These are phyloP conservation scores for Notodonta dromedarius DNA, from an alignment of 2,888 invertebrate genomes.

Conservation along the genomic window DNA sequence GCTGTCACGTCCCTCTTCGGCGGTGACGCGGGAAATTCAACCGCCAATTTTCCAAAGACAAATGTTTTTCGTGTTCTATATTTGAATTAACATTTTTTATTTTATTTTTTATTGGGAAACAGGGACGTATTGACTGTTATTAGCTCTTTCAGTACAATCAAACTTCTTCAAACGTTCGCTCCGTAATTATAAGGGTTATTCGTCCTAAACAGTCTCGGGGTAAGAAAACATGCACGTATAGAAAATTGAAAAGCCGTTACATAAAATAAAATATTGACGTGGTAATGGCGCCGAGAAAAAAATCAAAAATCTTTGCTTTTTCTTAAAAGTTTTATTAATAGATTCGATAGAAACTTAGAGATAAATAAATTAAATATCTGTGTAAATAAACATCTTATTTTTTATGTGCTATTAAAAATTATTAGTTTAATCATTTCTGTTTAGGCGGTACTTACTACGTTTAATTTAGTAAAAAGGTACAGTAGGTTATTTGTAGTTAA, in stretches of 20 bases:
- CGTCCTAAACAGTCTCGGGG: constrained; percentile 58
- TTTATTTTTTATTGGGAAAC: not conserved
- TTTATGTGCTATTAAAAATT: too few species aligned
- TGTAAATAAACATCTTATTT: too few species aligned
- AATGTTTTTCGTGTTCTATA: constrained; percentile 35
- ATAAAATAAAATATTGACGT: not conserved
- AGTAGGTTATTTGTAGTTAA: too few species aligned
- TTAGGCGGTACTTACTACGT: too few species aligned
- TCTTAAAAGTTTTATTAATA: too few species aligned
- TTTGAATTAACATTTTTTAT: constrained; percentile 4
- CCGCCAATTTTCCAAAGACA: constrained; percentile 46
- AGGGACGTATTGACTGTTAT: constrained; percentile 23
- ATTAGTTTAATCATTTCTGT: too few species aligned
- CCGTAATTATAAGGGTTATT: constrained; percentile 66
- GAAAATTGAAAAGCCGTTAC: constrained; percentile 13
- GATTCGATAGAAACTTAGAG: too few species aligned
- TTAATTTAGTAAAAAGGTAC: too few species aligned
- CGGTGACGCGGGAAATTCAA: constrained; percentile 38
- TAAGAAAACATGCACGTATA: constrained; percentile 18
- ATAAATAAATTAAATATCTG: too few species aligned
- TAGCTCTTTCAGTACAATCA: constrained; percentile 54
- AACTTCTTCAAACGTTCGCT: constrained; percentile 55
- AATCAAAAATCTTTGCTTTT: too few species aligned
- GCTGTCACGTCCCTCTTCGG: constrained; percentile 41
- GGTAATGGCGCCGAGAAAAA: too few species aligned